Evolutionary conservation across 2,888 invertebrate genomes (phyloP).

Genomic region (Dorcus hopei): DNA sequence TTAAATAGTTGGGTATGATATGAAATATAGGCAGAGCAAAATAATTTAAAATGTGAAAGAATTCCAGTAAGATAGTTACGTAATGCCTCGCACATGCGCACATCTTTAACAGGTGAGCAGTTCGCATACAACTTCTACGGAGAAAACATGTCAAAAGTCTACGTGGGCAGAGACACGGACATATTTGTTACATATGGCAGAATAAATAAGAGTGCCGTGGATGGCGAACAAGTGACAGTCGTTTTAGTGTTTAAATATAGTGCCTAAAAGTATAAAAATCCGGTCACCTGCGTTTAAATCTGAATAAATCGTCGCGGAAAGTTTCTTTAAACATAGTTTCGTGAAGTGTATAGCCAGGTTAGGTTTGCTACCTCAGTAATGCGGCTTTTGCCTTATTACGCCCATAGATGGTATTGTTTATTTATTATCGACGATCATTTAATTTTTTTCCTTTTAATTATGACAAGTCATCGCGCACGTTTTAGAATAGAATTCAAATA

Average conservation of each 20-base stretch:
- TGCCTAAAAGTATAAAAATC: too few species aligned
- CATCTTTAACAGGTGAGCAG: slow-evolving; percentile 35
- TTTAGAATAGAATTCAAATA: too few species aligned
- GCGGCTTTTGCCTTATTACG: too few species aligned
- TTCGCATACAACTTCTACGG: slow-evolving; percentile 29
- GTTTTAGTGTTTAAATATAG: slow-evolving; percentile 16
- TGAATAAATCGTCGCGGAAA: slow-evolving; percentile 24
- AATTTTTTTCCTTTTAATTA: too few species aligned
- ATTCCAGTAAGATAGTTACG: too few species aligned
- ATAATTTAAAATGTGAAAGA: too few species aligned
- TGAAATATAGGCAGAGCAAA: too few species aligned
- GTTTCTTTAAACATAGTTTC: slow-evolving; percentile 22
- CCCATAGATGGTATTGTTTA: too few species aligned
- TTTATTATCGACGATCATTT: too few species aligned
- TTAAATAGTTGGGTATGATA: too few species aligned
- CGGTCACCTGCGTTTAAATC: slow-evolving; percentile 20
- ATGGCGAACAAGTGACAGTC: slow-evolving; percentile 24
- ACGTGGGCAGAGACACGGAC: slow-evolving; percentile 33
- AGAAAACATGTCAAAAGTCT: slow-evolving; percentile 33
- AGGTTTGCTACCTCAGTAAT: slow-evolving; percentile 12
- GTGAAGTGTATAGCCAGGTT: slow-evolving; percentile 24
- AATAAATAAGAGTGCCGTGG: slow-evolving; percentile 35
- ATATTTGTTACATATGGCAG: slow-evolving; percentile 36
- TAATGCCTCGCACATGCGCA: slow-evolving; percentile 18
- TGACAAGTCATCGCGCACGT: too few species aligned